Conservation (phyloP, 2,797 vertebrate species). For the Graptemys geographica region DNA sequence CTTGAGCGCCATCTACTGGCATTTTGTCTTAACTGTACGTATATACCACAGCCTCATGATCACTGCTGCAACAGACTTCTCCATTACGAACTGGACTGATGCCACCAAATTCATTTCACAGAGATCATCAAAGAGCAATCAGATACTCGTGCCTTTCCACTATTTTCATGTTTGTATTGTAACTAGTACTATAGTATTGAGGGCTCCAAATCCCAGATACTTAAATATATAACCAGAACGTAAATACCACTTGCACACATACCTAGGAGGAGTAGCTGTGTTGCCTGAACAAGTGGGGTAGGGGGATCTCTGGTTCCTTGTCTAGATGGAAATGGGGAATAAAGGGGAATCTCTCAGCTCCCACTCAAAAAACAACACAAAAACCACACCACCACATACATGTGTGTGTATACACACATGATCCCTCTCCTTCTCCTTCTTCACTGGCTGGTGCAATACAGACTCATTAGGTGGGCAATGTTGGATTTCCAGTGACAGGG, state of each 20-base stretch:
- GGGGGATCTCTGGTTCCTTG: background rate
- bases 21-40: background rate
- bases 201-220: background rate
- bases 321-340: background rate
- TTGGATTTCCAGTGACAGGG: too few relatives aligned
- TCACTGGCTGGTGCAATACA: background rate
- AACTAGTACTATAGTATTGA: background rate
- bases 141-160: background rate
- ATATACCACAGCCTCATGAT: background rate
- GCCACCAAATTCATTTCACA: background rate
- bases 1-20: background rate
- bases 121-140: rapidly evolving
- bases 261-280: background rate
- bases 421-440: background rate
- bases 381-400: background rate
- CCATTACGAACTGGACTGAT: rapidly evolving
- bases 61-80: background rate
- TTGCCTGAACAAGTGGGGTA: background rate
- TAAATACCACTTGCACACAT: background rate
- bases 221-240: background rate
- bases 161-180: background rate
- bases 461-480: too few relatives aligned
- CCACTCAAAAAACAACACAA: background rate
- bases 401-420: background rate
- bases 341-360: background rate